Base-by-base conservation (phyloP, 2,113 vertebrate species). In the Seriola aureovittata region DNA sequence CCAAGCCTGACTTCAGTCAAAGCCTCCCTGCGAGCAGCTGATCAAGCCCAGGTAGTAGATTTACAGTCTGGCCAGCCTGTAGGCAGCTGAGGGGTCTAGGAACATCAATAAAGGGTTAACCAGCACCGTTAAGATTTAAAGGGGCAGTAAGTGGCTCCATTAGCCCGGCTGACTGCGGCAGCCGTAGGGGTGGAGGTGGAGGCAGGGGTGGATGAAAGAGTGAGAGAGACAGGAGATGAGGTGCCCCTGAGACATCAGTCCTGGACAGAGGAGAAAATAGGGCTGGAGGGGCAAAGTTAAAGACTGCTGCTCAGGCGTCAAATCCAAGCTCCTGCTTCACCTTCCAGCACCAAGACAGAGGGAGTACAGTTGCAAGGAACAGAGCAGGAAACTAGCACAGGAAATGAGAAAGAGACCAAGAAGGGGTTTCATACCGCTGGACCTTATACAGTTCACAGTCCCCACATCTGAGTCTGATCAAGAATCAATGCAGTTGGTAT, bases 51-150 rank as follows among this genome's bases (percentile, higher is more conserved):
- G 82, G 88, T 78, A 84, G 78, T 62, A 82, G 80, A 92, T 91
- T 93, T 89, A 93, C 89, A 89, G 85, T 90, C 85, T 50, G 84
- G 46, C 71, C 80, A 81, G 88, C 85, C 92, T 78, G 82, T 88
- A 81, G 87, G 88, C 89, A 84, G 88, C 90, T 71, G 60, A 90
- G 79, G 77, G 88, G 89, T 93, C 92, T 81, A 52, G 34, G 80
- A 84, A 88, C 89, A 92, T 95, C 93, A 93, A 94, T 94, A 93
- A 89, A 89, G 93, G 94, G 93, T 95, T 93, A 95, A 95, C 90
- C 90, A 93, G 91, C 85, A 86, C 92, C 59, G 91, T 92, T 93
- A 92, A 93, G 91, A 93, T 94, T 94, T 94, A 93, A 94, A 94
- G 91, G 91, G 88, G 84, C 86, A 92, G 92, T 93, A 95, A 95